Base-by-base conservation (phyloP, 1,140 invertebrate genomes). In the Zelostemma sp. region DNA sequence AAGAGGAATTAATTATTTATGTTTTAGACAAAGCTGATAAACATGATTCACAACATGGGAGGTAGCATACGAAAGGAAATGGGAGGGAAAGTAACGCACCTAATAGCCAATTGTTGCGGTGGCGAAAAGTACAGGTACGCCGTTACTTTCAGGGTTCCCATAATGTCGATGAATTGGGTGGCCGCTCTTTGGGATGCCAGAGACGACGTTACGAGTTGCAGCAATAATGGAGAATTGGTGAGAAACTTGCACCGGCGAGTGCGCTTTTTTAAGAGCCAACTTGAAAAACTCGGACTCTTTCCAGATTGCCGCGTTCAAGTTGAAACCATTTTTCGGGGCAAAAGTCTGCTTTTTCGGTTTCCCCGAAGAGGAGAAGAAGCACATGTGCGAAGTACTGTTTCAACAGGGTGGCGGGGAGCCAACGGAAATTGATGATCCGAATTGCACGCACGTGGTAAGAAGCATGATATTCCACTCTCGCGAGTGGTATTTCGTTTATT, bases 371-470 rank as follows among this genome's bases (percentile, higher is more conserved):
- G 96, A 98, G 80, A 90, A 92, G 76, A 89, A 91, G 74, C 94
- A 97, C 78, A 97, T 98, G 96, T 90, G 90, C 40, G 95, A 97
- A 79, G 89, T 97, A 35, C 88, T 97, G 28, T 86, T 91, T 62
- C 89, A 92, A 75, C 96, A 97, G 84, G 95, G 95, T 58, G 95
- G 95, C 58, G 96, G 95, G 46, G 88, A 88, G 68, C 85, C 90
- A 43, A 91, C 91, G 41, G 86, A 90, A 56, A 82, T 92, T 40
- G 91, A 93, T 63, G 94, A 96, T 88, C 88, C 91, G 25, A 88
- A 90, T 70, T 95, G 93, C 77, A 95, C 95, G 5, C 97, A 98
- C 86, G 90, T 98, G 73, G 95, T 98, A 88, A 93, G n/a, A n/a
- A n/a, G n/a, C n/a, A n/a, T n/a, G n/a, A n/a, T n/a, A n/a, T n/a